Evolutionary conservation across 1,140 invertebrate genomes (phyloP).

Genomic region (Scaptomyza hsui): DNA sequence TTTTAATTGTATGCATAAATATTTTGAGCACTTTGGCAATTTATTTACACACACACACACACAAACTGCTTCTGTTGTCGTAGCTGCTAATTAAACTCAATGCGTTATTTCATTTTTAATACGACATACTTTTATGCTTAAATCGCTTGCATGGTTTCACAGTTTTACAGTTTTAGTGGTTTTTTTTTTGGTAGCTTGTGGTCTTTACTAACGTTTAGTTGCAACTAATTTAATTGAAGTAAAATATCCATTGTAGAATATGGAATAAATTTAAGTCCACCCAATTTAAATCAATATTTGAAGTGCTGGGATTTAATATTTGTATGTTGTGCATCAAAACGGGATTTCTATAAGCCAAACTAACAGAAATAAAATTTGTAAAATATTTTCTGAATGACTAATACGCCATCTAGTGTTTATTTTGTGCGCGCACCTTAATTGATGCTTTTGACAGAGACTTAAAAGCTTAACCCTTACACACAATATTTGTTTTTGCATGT

Average conservation of each 20-base stretch:
- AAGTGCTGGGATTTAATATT: not conserved
- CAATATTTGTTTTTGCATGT: not conserved
- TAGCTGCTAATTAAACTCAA: slow-evolving; percentile 64
- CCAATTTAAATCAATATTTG: not conserved
- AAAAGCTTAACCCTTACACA: not conserved
- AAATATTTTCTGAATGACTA: not conserved
- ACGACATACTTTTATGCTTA: slow-evolving; percentile 50
- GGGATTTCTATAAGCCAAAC: not conserved
- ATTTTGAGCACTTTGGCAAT: slow-evolving; percentile 6
- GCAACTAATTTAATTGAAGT: slow-evolving; percentile 65
- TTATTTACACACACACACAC: slow-evolving; percentile 6
- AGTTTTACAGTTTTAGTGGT: slow-evolving; percentile 8
- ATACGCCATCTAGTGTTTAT: slow-evolving; percentile 6
- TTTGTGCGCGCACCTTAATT: no score
- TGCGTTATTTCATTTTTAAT: slow-evolving; percentile 66
- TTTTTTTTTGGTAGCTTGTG: slow-evolving; percentile 51
- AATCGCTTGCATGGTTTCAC: slow-evolving; percentile 26
- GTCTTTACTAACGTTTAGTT: slow-evolving; percentile 32
- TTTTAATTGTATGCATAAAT: slow-evolving; percentile 45
- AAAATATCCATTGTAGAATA: no score
- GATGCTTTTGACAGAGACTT: not conserved
- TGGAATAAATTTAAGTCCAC: not conserved
- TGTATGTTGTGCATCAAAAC: not conserved
- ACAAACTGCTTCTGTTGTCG: not conserved
- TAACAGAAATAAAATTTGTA: not conserved